phyloP scores from a whole-genome alignment of 2,113 vertebrate genomes.

The Cottus gobio region DNA sequence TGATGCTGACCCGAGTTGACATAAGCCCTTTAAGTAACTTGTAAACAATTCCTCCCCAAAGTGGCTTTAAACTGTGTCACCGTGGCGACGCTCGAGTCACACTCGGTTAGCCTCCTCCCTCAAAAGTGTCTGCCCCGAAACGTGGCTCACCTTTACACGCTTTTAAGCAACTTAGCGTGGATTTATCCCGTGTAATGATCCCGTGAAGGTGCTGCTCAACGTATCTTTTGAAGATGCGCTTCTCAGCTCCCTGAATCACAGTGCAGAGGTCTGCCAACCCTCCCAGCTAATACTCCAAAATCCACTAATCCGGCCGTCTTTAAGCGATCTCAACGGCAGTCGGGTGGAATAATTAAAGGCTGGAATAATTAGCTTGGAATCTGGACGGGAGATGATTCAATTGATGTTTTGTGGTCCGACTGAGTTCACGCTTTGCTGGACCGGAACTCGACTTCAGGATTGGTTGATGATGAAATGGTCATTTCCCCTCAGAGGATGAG shows the following conservation, averaged over 20 bases:
- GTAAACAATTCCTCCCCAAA: constrained; percentile 67
- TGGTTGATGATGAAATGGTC: constrained; percentile 1
- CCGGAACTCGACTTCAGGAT: constrained; percentile 18
- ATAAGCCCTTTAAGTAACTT: constrained; percentile 66
- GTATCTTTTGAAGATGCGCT: constrained; percentile 78
- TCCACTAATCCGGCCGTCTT: constrained; percentile 84
- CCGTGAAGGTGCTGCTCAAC: constrained; percentile 70
- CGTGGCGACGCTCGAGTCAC: constrained; percentile 51
- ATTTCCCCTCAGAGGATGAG: constrained; percentile 7
- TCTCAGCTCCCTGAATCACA: constrained; percentile 71
- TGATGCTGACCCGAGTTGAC: constrained; percentile 64
- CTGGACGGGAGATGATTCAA: constrained; percentile 67
- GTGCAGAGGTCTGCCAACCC: constrained; percentile 82
- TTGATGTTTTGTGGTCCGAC: constrained; percentile 53
- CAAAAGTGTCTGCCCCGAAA: constrained; percentile 51
- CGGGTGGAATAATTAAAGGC: constrained; percentile 80
- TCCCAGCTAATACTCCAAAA: constrained; percentile 79
- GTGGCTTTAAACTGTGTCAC: constrained; percentile 60
- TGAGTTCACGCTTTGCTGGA: constrained; percentile 48
- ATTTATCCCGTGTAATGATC: constrained; percentile 76
- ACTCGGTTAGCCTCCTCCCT: constrained; percentile 49
- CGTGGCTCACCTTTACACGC: constrained; percentile 69
- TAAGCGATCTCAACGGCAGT: constrained; percentile 78
- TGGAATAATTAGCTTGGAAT: constrained; percentile 77
- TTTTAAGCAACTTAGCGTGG: constrained; percentile 74